Percentiles rank a stretch among this genome's conserved stretches.
phyloP scores from a whole-genome alignment of 2,113 vertebrate species.

The Gavialis gangeticus region DNA sequence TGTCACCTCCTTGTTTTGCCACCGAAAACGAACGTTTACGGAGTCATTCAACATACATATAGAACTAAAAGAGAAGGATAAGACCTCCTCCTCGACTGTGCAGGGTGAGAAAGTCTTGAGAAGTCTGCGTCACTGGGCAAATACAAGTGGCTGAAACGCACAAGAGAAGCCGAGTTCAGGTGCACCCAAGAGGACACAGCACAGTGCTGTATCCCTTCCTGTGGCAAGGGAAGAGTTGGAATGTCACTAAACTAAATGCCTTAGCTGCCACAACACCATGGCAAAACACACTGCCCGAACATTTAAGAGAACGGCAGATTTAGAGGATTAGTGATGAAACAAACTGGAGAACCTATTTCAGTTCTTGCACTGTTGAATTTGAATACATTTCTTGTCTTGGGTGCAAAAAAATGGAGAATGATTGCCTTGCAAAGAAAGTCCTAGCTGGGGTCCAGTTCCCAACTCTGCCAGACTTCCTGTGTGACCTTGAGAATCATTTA shows the following conservation, averaged over 20 bases:
- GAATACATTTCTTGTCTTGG: no score
- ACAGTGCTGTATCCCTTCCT: neutral
- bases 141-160: neutral
- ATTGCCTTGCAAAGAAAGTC: no score
- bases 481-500: neutral
- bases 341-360: neutral
- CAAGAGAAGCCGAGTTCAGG: neutral
- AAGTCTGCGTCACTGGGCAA: neutral
- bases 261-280: neutral
- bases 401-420: no score
- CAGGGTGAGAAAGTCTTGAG: neutral
- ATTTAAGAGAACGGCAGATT: neutral
- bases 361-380: neutral
- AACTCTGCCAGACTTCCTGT: neutral
- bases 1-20: no score
- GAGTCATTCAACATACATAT: neutral
- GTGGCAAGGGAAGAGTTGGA: neutral
- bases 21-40: no score
- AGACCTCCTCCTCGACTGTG: neutral
- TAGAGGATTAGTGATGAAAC: neutral
- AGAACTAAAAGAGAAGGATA: neutral
- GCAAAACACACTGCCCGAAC: neutral
- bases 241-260: neutral
- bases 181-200: neutral
- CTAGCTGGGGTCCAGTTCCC: neutral